phyloP scores from a whole-genome alignment of 37 sponge, comb jelly and placozoan genomes.

The Chondrilla cf. caribensis region DNA sequence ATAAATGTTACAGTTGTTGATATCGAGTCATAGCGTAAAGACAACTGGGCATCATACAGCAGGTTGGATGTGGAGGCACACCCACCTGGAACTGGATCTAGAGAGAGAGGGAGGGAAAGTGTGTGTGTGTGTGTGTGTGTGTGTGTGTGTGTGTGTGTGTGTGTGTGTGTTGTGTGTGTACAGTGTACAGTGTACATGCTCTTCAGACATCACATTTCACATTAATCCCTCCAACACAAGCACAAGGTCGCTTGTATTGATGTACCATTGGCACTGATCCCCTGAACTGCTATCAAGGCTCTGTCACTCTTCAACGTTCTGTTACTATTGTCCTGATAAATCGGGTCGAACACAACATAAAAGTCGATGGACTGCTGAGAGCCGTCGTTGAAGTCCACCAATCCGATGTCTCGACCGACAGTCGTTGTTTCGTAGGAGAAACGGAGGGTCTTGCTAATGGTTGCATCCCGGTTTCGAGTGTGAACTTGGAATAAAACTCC shows the following conservation, averaged over 20 bases:
- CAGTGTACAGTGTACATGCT: too few relatives aligned
- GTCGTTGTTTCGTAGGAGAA: neutral
- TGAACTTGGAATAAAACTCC: slow-evolving; percentile 25
- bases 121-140: too few relatives aligned
- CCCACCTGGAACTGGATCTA: slow-evolving; percentile 49
- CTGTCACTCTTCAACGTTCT: too few relatives aligned
- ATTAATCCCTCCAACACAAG: too few relatives aligned
- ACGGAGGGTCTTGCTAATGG: neutral
- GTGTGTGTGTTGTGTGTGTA: too few relatives aligned
- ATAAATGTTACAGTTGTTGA: slow-evolving; percentile 9
- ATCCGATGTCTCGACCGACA: neutral
- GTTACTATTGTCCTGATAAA: neutral
- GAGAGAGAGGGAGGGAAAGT: too few relatives aligned
- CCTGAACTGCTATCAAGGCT: too few relatives aligned
- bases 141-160: too few relatives aligned
- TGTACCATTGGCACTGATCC: neutral
- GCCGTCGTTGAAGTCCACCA: neutral
- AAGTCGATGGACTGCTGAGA: neutral
- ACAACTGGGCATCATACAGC: slow-evolving; percentile 28
- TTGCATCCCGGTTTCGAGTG: neutral
- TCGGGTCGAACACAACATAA: neutral
- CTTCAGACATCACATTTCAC: too few relatives aligned
- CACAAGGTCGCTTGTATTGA: neutral
- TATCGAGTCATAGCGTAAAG: neutral
- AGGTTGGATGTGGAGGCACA: slow-evolving; percentile 39